These are phyloP conservation scores for Cantharis rustica DNA, from an alignment of 2,888 invertebrate species.

Conservation along the genomic window DNA sequence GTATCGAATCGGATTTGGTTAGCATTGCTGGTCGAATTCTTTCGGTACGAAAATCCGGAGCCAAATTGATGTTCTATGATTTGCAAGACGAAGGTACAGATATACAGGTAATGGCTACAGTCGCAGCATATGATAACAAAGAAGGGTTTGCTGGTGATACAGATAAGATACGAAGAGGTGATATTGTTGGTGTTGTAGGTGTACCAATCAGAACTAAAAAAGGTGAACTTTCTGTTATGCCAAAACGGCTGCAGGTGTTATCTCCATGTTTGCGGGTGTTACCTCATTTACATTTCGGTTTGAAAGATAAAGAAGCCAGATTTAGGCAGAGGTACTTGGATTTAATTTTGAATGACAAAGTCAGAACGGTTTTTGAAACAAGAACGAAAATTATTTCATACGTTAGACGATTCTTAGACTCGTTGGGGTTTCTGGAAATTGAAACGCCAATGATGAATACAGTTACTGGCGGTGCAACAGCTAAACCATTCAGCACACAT, in stretches of 20 bases:
- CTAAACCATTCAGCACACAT: constrained; percentile 98
- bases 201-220: constrained; percentile 93
- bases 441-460: constrained; percentile 99
- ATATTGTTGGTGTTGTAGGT: constrained; percentile 90
- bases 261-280: constrained; percentile 98
- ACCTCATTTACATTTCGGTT: constrained; percentile 95
- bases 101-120: constrained; percentile 96
- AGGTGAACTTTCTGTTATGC: constrained; percentile 95
- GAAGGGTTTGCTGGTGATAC: constrained; percentile 75
- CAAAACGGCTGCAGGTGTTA: constrained; percentile 79
- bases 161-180: constrained; percentile 87
- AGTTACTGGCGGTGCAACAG: constrained; percentile 98
- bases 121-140: constrained; percentile 75
- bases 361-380: constrained; percentile 84
- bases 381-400: constrained; percentile 87
- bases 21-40: constrained; percentile 91
- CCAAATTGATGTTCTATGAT: constrained; percentile 96
- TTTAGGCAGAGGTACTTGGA: constrained; percentile 93
- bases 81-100: constrained; percentile 93
- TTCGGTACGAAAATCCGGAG: constrained; percentile 90
- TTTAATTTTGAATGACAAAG: constrained; percentile 90
- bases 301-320: constrained; percentile 96
- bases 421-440: constrained; percentile 94
- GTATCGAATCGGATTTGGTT: constrained; percentile 63
- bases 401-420: constrained; percentile 84